Conservation (phyloP, 2,888 invertebrate species). For the Tiphia femorata region DNA sequence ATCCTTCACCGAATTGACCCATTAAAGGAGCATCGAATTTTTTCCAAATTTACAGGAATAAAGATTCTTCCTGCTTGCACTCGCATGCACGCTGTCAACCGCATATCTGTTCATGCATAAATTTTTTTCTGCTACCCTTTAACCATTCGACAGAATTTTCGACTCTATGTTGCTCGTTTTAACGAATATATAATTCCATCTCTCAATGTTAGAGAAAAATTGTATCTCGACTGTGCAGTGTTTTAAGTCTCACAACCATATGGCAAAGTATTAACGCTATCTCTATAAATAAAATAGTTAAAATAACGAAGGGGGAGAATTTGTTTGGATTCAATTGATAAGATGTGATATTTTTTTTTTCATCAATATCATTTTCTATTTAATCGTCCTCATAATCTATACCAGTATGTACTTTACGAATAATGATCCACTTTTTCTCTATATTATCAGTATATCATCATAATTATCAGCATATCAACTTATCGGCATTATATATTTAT, state of each 20-base stretch:
- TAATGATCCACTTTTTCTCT: conserved; percentile 61
- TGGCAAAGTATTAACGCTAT: background rate
- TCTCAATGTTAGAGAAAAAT: too few relatives aligned
- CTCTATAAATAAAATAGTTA: conserved; percentile 19
- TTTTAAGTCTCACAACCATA: conserved; percentile 47
- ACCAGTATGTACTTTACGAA: conserved; percentile 61
- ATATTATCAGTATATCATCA: conserved; percentile 55
- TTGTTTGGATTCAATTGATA: conserved; percentile 46
- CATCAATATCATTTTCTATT: conserved; percentile 61
- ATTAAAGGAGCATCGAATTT: too few relatives aligned
- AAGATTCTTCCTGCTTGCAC: background rate
- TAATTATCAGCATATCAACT: conserved; percentile 63
- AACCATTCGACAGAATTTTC: background rate
- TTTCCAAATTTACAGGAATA: background rate
- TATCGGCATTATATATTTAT: conserved; percentile 58
- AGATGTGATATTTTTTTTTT: conserved; percentile 40
- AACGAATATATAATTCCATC: too few relatives aligned
- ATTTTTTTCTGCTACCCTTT: background rate
- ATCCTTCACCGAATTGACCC: too few relatives aligned
- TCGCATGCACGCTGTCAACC: background rate
- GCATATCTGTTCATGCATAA: too few relatives aligned
- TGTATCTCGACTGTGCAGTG: conserved; percentile 58
- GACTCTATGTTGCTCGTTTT: too few relatives aligned
- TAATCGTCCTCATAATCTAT: conserved; percentile 62
- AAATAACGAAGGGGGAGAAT: conserved; percentile 32